Conservation (phyloP, 2,888 invertebrate species). For the Polydrusus pterygomalis region DNA sequence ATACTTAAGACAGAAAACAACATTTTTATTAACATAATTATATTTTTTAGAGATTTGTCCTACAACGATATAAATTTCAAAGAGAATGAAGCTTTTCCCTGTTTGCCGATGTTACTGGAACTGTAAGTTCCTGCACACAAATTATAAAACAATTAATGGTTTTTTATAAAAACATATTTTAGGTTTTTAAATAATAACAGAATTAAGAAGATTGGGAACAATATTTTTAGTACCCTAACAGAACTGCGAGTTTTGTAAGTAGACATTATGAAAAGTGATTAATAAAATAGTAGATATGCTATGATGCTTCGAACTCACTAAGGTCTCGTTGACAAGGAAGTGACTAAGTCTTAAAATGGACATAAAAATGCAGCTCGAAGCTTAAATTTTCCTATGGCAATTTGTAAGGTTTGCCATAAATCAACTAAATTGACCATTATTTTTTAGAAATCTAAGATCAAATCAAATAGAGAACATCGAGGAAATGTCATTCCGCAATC, state of each 20-base stretch:
- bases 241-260: slow-evolving; percentile 53
- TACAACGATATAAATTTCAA: slow-evolving; percentile 45
- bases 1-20: no score
- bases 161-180: slow-evolving; percentile 21
- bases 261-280: background rate
- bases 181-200: slow-evolving; percentile 51
- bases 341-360: no score
- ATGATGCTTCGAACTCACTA: no score
- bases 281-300: no score
- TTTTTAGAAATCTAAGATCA: slow-evolving; percentile 50
- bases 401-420: no score
- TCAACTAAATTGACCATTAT: slow-evolving; percentile 7
- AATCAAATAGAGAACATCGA: slow-evolving; percentile 47
- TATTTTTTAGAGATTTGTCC: slow-evolving; percentile 47
- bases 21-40: background rate
- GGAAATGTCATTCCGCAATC: slow-evolving; percentile 42
- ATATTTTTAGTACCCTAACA: slow-evolving; percentile 45
- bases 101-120: slow-evolving; percentile 50
- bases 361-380: no score
- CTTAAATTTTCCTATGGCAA: no score
- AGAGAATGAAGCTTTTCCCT: slow-evolving; percentile 43
- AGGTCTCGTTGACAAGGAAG: no score
- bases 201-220: slow-evolving; percentile 37
- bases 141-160: background rate
- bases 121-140: slow-evolving; percentile 4